Evolutionary conservation across 2,113 vertebrate species (phyloP).

Genomic region (Lipotes vexillifer): DNA sequence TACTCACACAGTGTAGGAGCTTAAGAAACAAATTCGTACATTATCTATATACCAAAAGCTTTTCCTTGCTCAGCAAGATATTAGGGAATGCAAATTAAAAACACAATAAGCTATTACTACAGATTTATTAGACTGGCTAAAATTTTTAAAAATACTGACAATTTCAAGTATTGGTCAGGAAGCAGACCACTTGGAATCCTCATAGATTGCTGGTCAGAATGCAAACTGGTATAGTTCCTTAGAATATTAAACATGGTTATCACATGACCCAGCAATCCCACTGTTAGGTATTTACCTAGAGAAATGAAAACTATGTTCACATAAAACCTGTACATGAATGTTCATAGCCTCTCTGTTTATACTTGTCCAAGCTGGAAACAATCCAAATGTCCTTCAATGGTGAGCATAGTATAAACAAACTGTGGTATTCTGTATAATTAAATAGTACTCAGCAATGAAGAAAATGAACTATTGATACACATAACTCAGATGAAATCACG

Average conservation of each 20-base stretch:
- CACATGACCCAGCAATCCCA: background rate
- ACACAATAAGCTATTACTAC: background rate
- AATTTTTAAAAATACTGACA: background rate
- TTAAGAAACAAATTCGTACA: background rate
- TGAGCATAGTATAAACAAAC: background rate
- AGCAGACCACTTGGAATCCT: background rate
- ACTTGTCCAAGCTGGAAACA: background rate
- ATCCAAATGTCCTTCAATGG: background rate
- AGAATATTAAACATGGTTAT: background rate
- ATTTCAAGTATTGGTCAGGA: background rate
- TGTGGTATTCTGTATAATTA: background rate
- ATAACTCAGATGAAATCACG: background rate
- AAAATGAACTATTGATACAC: background rate
- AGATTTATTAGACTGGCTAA: background rate
- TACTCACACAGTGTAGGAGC: background rate
- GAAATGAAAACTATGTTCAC: background rate
- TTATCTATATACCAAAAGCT: background rate
- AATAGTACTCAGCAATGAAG: background rate
- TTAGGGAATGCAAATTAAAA: background rate
- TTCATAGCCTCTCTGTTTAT: background rate
- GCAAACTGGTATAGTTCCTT: background rate
- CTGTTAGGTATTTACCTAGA: background rate
- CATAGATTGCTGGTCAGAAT: background rate
- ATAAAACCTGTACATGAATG: background rate
- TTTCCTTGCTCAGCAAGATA: background rate